Evolutionary conservation across 2,797 vertebrate species (phyloP), one percentile per base, ranked within the genome.

Genomic region (Tokudaia tokunoshimensis): DNA sequence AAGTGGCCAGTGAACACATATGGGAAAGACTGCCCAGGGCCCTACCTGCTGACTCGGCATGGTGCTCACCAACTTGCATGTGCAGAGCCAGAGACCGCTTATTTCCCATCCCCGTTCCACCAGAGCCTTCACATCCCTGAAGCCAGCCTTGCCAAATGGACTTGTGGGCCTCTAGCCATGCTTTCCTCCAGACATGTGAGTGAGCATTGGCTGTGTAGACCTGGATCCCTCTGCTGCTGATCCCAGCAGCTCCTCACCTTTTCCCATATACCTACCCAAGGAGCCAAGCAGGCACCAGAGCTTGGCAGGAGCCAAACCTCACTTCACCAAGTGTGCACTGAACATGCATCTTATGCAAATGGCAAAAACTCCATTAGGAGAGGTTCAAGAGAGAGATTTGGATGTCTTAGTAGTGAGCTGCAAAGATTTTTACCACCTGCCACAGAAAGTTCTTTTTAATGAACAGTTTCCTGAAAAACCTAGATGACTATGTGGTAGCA

Each of bases 361-460:
- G 1, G 52, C 47, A 52, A 17, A 63, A 20, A 0, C 37, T 70
- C 19, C 6, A 4, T 14, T 10, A 50, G 65, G 52, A 26, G 41
- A 24, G 74, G 31, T 44, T 0, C 0, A 1, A 20, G 4, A 78
- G 31, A 11, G 37, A 55, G 57, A 12, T 19, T 14, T 37, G 12
- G 31, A 61, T 3, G 47, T 34, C 74, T 55, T 22, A 17, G 17
- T 20, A 4, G 34, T 24, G 24, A 65, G 6, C 26, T 50, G 2
- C 50, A 65, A 47, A 74, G 63, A 37, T 86, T 52, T 55, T 31
- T 76, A 26, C 50, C 37, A 79, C 44, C 26, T 94, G 63, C 26
- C 8, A 59, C 17, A 95, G 44, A 94, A 85, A 81, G 59, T 74
- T 74, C 75, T 55, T 83, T 63, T 63, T 55, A 93, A 79, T 19